Percentiles rank a stretch among this genome's conserved stretches.
These are phyloP conservation scores for Girardinichthys multiradiatus DNA, from an alignment of 2,113 vertebrate species.

Conservation along the genomic window DNA sequence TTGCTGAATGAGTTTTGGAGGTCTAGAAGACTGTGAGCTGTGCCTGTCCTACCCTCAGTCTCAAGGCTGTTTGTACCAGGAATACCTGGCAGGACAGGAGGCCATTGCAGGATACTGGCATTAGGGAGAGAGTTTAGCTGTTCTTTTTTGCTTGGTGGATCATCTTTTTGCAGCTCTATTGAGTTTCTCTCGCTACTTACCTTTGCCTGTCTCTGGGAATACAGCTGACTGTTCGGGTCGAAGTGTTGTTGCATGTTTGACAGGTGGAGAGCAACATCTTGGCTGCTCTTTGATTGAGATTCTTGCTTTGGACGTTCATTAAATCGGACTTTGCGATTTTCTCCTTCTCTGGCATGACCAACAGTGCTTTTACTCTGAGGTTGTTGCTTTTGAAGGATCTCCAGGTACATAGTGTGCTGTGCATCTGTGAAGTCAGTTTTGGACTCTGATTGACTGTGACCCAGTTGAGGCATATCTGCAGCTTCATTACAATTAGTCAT, in stretches of 20 bases:
- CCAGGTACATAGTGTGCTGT: constrained; percentile 40
- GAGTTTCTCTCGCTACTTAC: constrained; percentile 11
- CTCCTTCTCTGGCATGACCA: constrained; percentile 7
- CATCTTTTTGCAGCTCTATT: constrained; percentile 34
- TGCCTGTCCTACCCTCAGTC: neutral
- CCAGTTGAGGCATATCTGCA: constrained; percentile 25
- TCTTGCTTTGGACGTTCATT: constrained; percentile 21
- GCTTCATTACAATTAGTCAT: constrained; percentile 18
- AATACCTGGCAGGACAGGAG: constrained; percentile 30
- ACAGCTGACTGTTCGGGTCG: neutral
- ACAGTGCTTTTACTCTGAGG: constrained; percentile 7
- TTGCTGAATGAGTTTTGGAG: constrained; percentile 82
- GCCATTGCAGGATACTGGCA: constrained; percentile 10
- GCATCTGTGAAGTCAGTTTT: constrained; percentile 18
- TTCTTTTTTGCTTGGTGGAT: constrained; percentile 53
- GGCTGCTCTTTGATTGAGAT: constrained; percentile 19
- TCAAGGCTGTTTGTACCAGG: neutral
- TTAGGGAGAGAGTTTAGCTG: constrained; percentile 8
- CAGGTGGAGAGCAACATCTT: constrained; percentile 20
- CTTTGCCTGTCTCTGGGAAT: constrained; percentile 8
- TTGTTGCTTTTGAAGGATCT: constrained; percentile 34
- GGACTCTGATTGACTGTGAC: constrained; percentile 15
- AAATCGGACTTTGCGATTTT: constrained; percentile 39
- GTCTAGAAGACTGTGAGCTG: constrained; percentile 60
- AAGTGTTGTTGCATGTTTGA: constrained; percentile 13